Evolutionary conservation across 2,113 vertebrate species (phyloP).

Genomic region (Seriola quinqueradiata): DNA sequence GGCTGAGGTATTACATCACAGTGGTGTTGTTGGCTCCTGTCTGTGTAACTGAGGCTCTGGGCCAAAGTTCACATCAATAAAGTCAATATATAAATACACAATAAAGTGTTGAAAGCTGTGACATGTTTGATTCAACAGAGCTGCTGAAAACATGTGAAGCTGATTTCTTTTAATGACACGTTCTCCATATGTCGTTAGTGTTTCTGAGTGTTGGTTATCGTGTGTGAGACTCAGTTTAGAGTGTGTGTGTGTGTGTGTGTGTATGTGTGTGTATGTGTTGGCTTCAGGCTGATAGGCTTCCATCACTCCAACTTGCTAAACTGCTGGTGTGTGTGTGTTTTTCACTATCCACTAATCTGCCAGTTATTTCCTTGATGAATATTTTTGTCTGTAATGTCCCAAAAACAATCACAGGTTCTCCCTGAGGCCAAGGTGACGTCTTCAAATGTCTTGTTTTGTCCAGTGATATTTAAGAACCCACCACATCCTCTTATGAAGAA

Average conservation of each 20-base stretch:
- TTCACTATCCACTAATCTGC: too few relatives aligned
- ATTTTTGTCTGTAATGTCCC: too few relatives aligned
- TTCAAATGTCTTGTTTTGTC: too few relatives aligned
- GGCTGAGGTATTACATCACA: conserved; percentile 31
- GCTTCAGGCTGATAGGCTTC: neutral
- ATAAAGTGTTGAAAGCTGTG: neutral
- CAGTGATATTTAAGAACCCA: too few relatives aligned
- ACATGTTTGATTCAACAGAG: neutral
- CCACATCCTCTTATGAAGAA: too few relatives aligned
- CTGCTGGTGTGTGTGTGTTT: too few relatives aligned
- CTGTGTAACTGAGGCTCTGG: neutral
- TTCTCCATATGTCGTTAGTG: too few relatives aligned
- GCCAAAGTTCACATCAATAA: conserved; percentile 42
- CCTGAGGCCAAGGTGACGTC: too few relatives aligned
- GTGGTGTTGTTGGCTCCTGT: neutral
- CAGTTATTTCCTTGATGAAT: too few relatives aligned
- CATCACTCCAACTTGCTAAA: too few relatives aligned
- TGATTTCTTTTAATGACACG: neutral
- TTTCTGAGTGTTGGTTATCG: neutral
- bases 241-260: conserved; percentile 19
- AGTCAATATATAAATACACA: conserved; percentile 9
- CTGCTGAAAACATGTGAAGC: neutral
- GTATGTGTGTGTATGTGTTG: conserved; percentile 2
- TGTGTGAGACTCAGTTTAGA: too few relatives aligned
- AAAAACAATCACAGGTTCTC: too few relatives aligned